Evolutionary conservation across 1,140 invertebrate species (phyloP).

Genomic region (Phenacoccus solenopsis): DNA sequence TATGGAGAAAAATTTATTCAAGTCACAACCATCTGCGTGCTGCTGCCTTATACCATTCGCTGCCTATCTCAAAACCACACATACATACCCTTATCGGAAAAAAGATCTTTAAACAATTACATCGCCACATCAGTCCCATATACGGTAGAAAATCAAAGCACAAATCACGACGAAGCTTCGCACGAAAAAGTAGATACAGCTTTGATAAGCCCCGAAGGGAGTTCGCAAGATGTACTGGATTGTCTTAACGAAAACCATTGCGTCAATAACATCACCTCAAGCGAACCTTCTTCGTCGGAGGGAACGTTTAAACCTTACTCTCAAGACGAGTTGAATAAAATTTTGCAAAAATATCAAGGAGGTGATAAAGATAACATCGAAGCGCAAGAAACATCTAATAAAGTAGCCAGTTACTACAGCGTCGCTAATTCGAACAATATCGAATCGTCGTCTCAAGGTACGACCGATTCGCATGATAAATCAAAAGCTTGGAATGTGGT

Average conservation of each 20-base stretch:
- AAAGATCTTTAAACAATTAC: slow-evolving; percentile 5
- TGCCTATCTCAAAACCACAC: background rate
- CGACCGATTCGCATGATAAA: slow-evolving; percentile 25
- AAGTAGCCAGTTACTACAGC: slow-evolving; percentile 23
- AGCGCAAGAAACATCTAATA: slow-evolving; percentile 26
- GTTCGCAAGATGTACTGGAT: slow-evolving; percentile 10
- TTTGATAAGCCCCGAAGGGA: background rate
- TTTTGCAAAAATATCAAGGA: slow-evolving; percentile 26
- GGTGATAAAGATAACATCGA: slow-evolving; percentile 24
- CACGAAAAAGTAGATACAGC: background rate
- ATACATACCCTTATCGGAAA: background rate
- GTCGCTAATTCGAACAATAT: slow-evolving; percentile 20
- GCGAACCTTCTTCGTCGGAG: slow-evolving; percentile 9
- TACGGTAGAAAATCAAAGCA: background rate
- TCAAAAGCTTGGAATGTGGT: slow-evolving; percentile 33
- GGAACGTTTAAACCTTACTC: slow-evolving; percentile 29
- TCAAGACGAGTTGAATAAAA: slow-evolving; percentile 29
- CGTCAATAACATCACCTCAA: background rate
- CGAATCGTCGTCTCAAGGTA: background rate
- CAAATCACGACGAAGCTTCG: background rate
- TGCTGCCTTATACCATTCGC: background rate
- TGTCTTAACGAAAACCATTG: slow-evolving; percentile 20
- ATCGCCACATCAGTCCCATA: background rate
- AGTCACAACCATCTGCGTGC: slow-evolving; percentile 1
- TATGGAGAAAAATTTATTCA: slow-evolving; percentile 6